Conservation (phyloP, 2,797 vertebrate species). For the Gorsachius magnificus region DNA sequence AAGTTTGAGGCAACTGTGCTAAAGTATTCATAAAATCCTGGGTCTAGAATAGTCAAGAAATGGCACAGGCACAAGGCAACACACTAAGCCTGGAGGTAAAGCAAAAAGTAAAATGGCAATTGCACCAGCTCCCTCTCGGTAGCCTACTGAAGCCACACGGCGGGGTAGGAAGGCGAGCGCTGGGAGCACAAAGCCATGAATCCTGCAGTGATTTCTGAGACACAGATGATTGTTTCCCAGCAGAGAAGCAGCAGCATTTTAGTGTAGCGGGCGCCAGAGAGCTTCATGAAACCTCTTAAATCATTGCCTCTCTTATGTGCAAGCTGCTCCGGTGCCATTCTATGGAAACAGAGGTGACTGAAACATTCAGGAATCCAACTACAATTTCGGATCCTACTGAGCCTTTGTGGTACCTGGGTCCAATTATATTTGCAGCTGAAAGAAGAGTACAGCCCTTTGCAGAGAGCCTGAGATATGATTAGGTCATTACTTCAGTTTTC, state of each 20-base stretch:
- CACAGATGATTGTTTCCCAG: background rate
- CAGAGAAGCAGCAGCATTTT: background rate
- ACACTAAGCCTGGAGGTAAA: background rate
- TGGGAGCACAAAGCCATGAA: background rate
- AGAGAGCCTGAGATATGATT: background rate
- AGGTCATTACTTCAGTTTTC: constrained; percentile 28
- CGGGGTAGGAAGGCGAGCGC: background rate
- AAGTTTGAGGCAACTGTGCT: background rate
- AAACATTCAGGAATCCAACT: constrained; percentile 35
- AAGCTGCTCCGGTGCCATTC: background rate
- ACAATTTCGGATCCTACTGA: constrained; percentile 38
- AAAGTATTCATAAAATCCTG: background rate
- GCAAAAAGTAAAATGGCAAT: background rate
- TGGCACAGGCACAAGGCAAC: background rate
- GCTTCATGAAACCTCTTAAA: background rate
- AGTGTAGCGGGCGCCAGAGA: background rate
- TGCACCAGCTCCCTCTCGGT: background rate
- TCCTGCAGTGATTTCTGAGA: background rate
- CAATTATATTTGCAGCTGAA: constrained; percentile 50
- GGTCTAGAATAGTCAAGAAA: background rate
- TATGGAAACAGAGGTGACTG: background rate
- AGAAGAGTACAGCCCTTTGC: background rate
- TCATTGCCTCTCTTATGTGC: background rate
- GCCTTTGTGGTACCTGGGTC: constrained; percentile 35
- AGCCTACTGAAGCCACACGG: background rate